Conservation (phyloP, 1,140 invertebrate genomes). For the Dolichoris vasculosae region DNA sequence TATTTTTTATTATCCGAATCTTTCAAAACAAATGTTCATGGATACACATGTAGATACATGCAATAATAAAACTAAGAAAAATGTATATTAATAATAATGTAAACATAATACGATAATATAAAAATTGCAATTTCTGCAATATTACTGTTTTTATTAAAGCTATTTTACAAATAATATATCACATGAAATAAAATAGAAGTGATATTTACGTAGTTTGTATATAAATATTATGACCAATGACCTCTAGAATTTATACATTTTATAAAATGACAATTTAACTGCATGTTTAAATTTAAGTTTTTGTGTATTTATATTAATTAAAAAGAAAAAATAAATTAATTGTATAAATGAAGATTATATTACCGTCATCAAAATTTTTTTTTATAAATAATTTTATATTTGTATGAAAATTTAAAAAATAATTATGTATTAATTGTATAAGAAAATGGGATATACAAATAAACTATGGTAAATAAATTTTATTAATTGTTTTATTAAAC, state of each 20-base stretch:
- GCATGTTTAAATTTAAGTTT: not conserved
- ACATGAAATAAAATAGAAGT: not conserved
- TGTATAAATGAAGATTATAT: not conserved
- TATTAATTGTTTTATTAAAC: conserved; percentile 29
- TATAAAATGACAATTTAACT: not conserved
- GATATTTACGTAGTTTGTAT: conserved; percentile 33
- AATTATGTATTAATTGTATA: conserved; percentile 34
- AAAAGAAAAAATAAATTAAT: not conserved
- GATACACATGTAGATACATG: not conserved
- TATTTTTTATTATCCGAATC: not conserved
- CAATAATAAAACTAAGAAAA: not conserved
- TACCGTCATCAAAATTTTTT: not conserved
- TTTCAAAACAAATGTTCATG: not conserved
- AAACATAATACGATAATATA: not conserved
- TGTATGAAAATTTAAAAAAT: conserved; percentile 20
- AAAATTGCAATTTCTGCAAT: not conserved
- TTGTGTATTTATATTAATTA: not conserved
- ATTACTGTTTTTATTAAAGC: not conserved
- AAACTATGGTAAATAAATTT: conserved; percentile 38
- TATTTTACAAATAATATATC: not conserved
- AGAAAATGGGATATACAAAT: conserved; percentile 30
- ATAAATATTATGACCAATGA: conserved; percentile 21
- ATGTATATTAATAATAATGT: not conserved
- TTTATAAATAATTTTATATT: conserved; percentile 41
- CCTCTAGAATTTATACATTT: not conserved